phyloP scores from a whole-genome alignment of 2,888 invertebrate genomes.

The Stictocephala bisonia region DNA sequence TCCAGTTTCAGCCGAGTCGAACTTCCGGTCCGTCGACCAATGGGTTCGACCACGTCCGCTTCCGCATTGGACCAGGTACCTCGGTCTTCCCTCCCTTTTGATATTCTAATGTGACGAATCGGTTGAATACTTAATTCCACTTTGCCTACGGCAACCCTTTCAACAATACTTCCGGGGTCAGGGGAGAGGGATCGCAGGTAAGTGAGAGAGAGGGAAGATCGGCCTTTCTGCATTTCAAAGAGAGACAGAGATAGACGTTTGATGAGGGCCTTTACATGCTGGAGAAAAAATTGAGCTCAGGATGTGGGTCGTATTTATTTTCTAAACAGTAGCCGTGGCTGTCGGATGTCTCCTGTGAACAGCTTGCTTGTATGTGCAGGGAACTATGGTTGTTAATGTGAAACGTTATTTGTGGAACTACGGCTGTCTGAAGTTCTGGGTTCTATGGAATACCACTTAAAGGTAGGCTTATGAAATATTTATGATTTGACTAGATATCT shows the following conservation, averaged over 20 bases:
- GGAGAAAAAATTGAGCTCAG: slow-evolving; percentile 20
- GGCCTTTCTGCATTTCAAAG: not conserved
- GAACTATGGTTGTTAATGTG: too few relatives aligned
- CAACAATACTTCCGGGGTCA: slow-evolving; percentile 40
- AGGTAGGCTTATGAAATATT: too few relatives aligned
- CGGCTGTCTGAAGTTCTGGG: too few relatives aligned
- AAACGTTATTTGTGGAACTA: too few relatives aligned
- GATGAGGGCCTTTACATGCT: slow-evolving; percentile 32
- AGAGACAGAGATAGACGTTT: slow-evolving; percentile 25
- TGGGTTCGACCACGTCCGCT: slow-evolving; percentile 11
- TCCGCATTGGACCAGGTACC: slow-evolving; percentile 38
- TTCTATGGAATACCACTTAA: too few relatives aligned
- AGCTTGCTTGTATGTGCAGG: too few relatives aligned
- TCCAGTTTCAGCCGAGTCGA: not conserved
- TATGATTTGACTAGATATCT: too few relatives aligned
- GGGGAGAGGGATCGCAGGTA: slow-evolving; percentile 43
- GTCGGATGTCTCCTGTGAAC: not conserved
- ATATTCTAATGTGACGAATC: slow-evolving; percentile 46
- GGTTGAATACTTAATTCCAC: slow-evolving; percentile 46
- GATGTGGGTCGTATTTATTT: slow-evolving; percentile 27
- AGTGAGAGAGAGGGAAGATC: slow-evolving; percentile 29
- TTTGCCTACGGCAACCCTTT: slow-evolving; percentile 37
- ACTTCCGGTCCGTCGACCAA: slow-evolving; percentile 32
- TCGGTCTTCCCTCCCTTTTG: too few relatives aligned
- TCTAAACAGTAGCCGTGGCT: slow-evolving; percentile 21